Conservation (phyloP, 2,113 vertebrate species). For the Castor canadensis region DNA sequence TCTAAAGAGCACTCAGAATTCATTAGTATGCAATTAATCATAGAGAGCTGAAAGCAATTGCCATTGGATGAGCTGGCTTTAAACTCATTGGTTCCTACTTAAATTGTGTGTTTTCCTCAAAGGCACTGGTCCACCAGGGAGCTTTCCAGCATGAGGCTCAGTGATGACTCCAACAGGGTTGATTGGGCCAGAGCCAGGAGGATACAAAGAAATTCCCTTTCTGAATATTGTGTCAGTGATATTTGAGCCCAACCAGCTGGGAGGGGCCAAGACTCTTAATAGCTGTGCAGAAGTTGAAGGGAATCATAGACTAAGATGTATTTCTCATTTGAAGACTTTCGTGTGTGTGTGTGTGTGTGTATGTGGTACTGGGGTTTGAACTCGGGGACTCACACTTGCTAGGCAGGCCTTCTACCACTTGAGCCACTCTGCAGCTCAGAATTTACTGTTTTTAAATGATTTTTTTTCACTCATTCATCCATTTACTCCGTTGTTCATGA, state of each 20-base stretch:
- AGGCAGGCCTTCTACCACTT: too few species aligned
- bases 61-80: not conserved
- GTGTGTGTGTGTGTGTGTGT: too few species aligned
- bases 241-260: not conserved
- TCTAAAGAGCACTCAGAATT: not conserved
- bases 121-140: not conserved
- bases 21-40: not conserved
- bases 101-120: not conserved
- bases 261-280: not conserved
- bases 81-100: not conserved
- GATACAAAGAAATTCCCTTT: constrained; percentile 13
- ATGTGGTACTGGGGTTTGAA: too few species aligned
- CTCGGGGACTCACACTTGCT: too few species aligned
- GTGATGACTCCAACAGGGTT: not conserved
- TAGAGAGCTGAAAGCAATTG: not conserved
- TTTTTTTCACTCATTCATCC: not conserved
- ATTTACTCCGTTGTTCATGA: not conserved
- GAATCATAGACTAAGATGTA: not conserved
- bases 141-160: not conserved
- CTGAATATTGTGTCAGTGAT: not conserved
- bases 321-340: not conserved
- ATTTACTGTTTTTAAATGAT: not conserved
- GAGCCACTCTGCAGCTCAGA: too few species aligned
- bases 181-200: not conserved
- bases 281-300: not conserved